Evolutionary conservation across 2,888 invertebrate species (phyloP).

Genomic region (Xestia ashworthii): DNA sequence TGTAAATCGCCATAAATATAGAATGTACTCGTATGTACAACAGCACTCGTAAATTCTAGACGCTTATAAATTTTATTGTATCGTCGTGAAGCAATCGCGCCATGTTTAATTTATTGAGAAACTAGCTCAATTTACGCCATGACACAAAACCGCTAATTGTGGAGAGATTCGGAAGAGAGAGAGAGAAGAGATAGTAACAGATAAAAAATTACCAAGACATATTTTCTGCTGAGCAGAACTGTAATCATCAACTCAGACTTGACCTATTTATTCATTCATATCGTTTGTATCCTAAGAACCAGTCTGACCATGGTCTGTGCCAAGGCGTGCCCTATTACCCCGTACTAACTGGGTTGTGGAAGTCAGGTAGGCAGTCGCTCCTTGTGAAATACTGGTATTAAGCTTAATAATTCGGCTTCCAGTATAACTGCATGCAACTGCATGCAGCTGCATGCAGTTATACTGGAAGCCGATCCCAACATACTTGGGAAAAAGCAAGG

Average conservation of each 20-base stretch:
- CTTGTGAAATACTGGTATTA: neutral
- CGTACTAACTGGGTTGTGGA: neutral
- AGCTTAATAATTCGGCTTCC: no score
- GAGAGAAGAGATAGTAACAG: no score
- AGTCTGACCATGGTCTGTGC: no score
- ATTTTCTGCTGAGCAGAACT: no score
- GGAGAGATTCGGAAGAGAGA: no score
- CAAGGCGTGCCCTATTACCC: neutral
- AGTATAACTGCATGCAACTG: no score
- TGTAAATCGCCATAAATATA: conserved; percentile 7
- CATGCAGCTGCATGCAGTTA: neutral
- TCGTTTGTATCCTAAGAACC: neutral
- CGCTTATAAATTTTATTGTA: conserved; percentile 22
- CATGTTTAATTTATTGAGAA: conserved; percentile 13
- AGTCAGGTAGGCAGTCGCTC: neutral
- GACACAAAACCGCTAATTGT: no score
- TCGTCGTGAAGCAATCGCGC: conserved; percentile 5
- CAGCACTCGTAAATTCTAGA: neutral
- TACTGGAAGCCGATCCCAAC: neutral
- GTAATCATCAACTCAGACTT: neutral
- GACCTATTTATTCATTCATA: neutral
- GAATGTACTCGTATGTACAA: conserved; percentile 3
- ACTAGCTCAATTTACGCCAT: conserved; percentile 5
- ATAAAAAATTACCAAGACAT: neutral
- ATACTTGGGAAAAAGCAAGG: neutral